Conservation (phyloP, 1,140 invertebrate species). For the Pygmarrhopalites habei region DNA sequence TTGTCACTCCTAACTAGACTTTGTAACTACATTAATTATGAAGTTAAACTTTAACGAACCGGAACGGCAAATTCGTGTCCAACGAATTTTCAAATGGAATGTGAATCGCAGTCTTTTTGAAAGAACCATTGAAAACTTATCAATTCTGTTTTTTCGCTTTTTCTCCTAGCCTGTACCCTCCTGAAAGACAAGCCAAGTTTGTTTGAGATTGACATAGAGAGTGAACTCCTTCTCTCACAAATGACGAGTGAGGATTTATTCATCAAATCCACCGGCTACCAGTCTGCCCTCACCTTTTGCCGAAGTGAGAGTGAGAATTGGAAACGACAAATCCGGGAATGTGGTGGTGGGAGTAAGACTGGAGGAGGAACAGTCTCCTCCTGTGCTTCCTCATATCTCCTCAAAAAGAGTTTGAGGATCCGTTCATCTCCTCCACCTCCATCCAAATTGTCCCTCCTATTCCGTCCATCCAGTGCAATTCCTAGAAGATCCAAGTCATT, state of each 20-base stretch:
- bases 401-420: slow-evolving; percentile 26
- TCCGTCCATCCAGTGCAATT: slow-evolving; percentile 27
- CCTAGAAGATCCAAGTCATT: slow-evolving; percentile 35
- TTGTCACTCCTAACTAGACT: too few relatives aligned
- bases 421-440: slow-evolving; percentile 32
- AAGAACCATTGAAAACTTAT: too few relatives aligned
- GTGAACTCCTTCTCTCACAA: slow-evolving; percentile 41
- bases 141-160: too few relatives aligned
- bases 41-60: too few relatives aligned
- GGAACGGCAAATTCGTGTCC: too few relatives aligned
- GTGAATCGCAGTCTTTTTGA: too few relatives aligned
- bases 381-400: slow-evolving; percentile 9
- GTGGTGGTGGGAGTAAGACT: background rate
- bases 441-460: slow-evolving; percentile 37
- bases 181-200: slow-evolving; percentile 43
- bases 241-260: slow-evolving; percentile 39
- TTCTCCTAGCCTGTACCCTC: slow-evolving; percentile 45
- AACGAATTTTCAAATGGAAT: too few relatives aligned
- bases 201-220: slow-evolving; percentile 44
- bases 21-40: too few relatives aligned
- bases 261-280: slow-evolving; percentile 38
- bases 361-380: slow-evolving; percentile 26
- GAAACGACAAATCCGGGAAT: slow-evolving; percentile 37
- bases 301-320: slow-evolving; percentile 35
- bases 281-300: slow-evolving; percentile 37